phyloP scores from a whole-genome alignment of 2,888 invertebrate genomes.

The Bimastos eiseni region DNA sequence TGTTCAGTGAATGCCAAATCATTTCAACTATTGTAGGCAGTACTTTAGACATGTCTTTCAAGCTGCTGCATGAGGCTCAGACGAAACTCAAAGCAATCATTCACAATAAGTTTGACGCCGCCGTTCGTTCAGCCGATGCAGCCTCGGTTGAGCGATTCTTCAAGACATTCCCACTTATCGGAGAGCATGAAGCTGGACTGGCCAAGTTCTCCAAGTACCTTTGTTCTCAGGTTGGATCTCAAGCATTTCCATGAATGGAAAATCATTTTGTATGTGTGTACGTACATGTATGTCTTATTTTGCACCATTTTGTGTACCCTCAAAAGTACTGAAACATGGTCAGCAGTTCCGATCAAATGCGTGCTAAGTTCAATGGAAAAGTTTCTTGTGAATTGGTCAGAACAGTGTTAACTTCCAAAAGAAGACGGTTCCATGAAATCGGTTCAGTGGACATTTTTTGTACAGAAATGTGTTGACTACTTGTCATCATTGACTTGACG shows the following conservation, averaged over 20 bases:
- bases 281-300: not conserved
- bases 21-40: slow-evolving; percentile 62
- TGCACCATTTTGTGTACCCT: too few relatives aligned
- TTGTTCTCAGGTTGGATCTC: slow-evolving; percentile 71
- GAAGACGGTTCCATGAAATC: not conserved
- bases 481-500: too few relatives aligned
- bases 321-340: too few relatives aligned
- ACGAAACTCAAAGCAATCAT: slow-evolving; percentile 73
- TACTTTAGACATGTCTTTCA: slow-evolving; percentile 74
- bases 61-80: slow-evolving; percentile 76
- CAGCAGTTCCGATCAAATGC: not conserved
- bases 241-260: not conserved
- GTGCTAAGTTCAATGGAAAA: not conserved
- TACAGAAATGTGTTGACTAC: too few relatives aligned
- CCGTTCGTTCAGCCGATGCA: slow-evolving; percentile 44
- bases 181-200: slow-evolving; percentile 86
- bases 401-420: too few relatives aligned
- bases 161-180: slow-evolving; percentile 92
- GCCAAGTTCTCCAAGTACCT: slow-evolving; percentile 84
- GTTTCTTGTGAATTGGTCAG: too few relatives aligned
- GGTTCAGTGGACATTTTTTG: not conserved
- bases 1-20: not conserved
- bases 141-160: slow-evolving; percentile 71
- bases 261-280: not conserved
- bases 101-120: slow-evolving; percentile 67